phyloP scores from a whole-genome alignment of 2,797 vertebrate genomes.

The Eulemur mongoz region DNA sequence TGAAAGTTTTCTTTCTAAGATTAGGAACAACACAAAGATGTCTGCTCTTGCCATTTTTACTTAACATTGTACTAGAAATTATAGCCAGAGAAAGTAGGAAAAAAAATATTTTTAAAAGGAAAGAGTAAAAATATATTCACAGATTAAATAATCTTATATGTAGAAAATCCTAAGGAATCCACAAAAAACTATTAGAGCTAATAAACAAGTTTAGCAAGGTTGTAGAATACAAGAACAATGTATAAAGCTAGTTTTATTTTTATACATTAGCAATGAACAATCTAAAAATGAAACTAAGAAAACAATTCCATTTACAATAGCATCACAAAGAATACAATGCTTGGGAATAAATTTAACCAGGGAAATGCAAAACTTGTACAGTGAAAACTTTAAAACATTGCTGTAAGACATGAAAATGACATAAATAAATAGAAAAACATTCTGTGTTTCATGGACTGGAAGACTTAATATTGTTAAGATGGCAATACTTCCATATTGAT shows the following conservation, averaged over 20 bases:
- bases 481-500: background rate
- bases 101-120: background rate
- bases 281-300: background rate
- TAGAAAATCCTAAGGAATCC: background rate
- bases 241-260: background rate
- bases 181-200: background rate
- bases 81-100: background rate
- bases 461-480: background rate
- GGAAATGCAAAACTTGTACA: background rate
- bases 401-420: background rate
- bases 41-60: background rate
- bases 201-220: background rate
- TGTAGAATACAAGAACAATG: background rate
- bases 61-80: background rate
- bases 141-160: background rate
- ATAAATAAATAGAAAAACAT: background rate
- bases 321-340: background rate
- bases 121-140: background rate
- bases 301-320: background rate
- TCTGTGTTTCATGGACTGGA: background rate
- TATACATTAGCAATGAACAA: background rate
- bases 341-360: background rate
- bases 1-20: background rate
- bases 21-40: background rate
- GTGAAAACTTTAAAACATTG: background rate